Percentiles rank a stretch among this genome's conserved stretches.
phyloP scores from a whole-genome alignment of 1,140 invertebrate species.

The Physella acuta region DNA sequence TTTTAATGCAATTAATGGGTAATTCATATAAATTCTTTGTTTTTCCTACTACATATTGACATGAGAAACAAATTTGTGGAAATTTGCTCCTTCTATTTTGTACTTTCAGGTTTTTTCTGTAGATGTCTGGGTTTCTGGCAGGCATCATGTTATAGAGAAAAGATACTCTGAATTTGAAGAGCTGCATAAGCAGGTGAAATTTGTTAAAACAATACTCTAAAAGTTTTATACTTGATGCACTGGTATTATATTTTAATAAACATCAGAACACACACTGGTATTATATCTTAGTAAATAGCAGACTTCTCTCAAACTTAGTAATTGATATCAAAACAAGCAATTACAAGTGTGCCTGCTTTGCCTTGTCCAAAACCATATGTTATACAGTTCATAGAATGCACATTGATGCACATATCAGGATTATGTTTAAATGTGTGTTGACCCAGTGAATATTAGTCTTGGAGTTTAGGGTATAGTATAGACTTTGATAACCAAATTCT shows the following conservation, averaged over 20 bases:
- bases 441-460: background rate
- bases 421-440: background rate
- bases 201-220: background rate
- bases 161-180: slow-evolving; percentile 68
- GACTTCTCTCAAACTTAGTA: too few relatives aligned
- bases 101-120: slow-evolving; percentile 65
- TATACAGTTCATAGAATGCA: background rate
- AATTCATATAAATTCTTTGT: too few relatives aligned
- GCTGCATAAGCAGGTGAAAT: slow-evolving; percentile 65
- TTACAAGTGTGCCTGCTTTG: background rate
- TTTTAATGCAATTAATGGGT: too few relatives aligned
- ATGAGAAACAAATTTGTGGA: too few relatives aligned
- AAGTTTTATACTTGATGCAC: too few relatives aligned
- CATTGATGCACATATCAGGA: background rate
- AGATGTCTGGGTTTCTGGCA: slow-evolving; percentile 62
- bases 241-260: too few relatives aligned
- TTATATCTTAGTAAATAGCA: too few relatives aligned
- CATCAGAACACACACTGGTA: too few relatives aligned
- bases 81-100: too few relatives aligned
- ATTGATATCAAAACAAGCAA: background rate
- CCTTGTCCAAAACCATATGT: background rate
- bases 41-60: too few relatives aligned
- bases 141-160: slow-evolving; percentile 63
- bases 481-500: background rate
- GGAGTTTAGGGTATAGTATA: background rate